Evolutionary conservation across 1,140 invertebrate species (phyloP), one percentile per base, ranked within the genome.

Genomic region (Tyrophagus putrescentiae): DNA sequence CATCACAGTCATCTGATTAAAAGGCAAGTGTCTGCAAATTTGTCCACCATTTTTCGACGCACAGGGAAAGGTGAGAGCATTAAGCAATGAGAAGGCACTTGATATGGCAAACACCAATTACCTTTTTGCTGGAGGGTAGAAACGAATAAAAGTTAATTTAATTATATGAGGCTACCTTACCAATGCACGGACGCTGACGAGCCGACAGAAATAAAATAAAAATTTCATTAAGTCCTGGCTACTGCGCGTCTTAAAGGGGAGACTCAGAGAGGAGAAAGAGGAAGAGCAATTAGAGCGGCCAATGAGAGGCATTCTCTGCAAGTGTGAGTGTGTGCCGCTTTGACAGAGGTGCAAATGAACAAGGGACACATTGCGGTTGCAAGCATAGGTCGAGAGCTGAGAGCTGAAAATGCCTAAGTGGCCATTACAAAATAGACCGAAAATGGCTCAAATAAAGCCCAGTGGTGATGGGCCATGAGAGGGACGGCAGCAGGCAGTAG

Each of bases 131-230:
- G 45, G 9, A 48, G 45, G 45, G 45, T 48, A 48, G 7, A 48
- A 48, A 48, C 45, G 45, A 48, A 48, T 48, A 48, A 39, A 48
- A 21, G 18, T 18, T 48, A 48, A 48, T 48, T 48, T 48, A 48
- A 48, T 48, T 48, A 48, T 48, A 48, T 48, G 23, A 7, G 31
- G 21, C 31, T 21, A 29, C 21, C 23, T 48, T 18, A 48, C 7
- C 45, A 39, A 13, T 21, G 36, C 13, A 13, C 21, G 36, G 21
- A 39, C 21, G 36, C 21, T 39, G 36, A 13, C n/a, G 13, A 39
- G 36, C 36, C 36, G 36, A 39, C 36, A 39, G 36, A 39, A 39
- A 39, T 39, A 21, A 39, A 39, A 39, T 39, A 39, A 39, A 39
- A 21, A 39, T 39, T 39, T 39, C 36, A 39, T 39, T 39, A 39